Conservation (phyloP, 2,113 vertebrate species). For the Heloderma charlesbogerti region DNA sequence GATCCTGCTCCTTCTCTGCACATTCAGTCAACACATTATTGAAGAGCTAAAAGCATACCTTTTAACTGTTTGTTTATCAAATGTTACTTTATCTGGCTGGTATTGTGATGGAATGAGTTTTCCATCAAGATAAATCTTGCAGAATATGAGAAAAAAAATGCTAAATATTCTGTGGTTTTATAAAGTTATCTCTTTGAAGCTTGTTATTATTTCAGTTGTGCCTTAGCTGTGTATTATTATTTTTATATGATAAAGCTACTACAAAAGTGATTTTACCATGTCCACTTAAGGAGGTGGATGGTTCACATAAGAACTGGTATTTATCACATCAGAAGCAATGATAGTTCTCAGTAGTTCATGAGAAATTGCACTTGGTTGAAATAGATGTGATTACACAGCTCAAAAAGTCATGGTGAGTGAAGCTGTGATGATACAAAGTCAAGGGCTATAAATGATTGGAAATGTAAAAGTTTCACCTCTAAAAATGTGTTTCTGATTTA, state of each 20-base stretch:
- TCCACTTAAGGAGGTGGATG: neutral
- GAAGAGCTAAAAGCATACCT: neutral
- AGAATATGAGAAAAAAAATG: accelerated
- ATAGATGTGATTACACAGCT: neutral
- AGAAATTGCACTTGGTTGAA: neutral
- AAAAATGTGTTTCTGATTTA: neutral
- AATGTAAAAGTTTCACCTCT: neutral
- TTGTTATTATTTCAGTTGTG: neutral
- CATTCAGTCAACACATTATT: neutral
- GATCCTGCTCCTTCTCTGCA: neutral
- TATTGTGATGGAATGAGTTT: neutral
- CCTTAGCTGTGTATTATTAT: neutral
- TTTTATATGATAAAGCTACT: neutral
- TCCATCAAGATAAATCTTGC: neutral
- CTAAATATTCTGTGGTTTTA: accelerated
- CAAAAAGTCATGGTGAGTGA: neutral
- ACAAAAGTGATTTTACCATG: neutral
- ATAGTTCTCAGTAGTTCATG: neutral
- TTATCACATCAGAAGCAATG: neutral
- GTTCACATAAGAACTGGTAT: neutral
- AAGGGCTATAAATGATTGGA: neutral
- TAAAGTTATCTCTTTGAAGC: neutral
- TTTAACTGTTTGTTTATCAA: neutral
- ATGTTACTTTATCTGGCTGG: neutral
- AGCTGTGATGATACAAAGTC: neutral